These are phyloP conservation scores for Coranthus polyacanthus DNA, from an alignment of 2,797 vertebrate genomes.

Conservation along the genomic window DNA sequence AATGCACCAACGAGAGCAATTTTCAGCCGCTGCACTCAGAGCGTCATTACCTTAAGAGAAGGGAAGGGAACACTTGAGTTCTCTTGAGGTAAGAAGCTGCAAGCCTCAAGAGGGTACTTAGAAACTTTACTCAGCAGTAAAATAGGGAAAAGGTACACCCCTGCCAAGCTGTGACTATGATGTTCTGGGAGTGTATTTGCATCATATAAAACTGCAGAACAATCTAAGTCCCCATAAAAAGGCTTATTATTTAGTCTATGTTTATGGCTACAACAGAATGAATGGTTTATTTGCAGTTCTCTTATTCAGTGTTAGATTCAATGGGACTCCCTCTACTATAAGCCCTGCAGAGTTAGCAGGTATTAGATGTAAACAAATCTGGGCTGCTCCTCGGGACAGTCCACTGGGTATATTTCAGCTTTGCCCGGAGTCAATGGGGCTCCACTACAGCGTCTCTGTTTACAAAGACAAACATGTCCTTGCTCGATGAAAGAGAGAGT, in stretches of 20 bases:
- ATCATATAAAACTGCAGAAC: conserved; percentile 27
- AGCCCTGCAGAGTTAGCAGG: conserved; percentile 26
- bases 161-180: background rate
- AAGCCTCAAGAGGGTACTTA: background rate
- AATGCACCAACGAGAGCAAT: background rate
- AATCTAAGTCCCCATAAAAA: conserved; percentile 17
- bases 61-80: conserved; percentile 9
- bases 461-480: too few relatives aligned
- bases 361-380: conserved; percentile 38
- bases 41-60: conserved; percentile 9
- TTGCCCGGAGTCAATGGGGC: conserved; percentile 41
- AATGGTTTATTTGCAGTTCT: conserved; percentile 16
- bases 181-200: conserved; percentile 4
- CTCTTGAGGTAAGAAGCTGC: background rate
- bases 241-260: conserved; percentile 20
- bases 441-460: conserved; percentile 14
- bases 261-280: conserved; percentile 18
- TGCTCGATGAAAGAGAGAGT: conserved; percentile 59
- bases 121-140: conserved; percentile 5
- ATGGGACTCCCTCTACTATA: conserved; percentile 1
- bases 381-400: conserved; percentile 21
- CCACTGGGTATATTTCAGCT: conserved; percentile 38
- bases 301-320: background rate
- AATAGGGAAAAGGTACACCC: background rate
- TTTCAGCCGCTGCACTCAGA: background rate